Evolutionary conservation across 2,797 vertebrate species (phyloP), one percentile per base, ranked within the genome.

Genomic region (Notolepis coatsorum): DNA sequence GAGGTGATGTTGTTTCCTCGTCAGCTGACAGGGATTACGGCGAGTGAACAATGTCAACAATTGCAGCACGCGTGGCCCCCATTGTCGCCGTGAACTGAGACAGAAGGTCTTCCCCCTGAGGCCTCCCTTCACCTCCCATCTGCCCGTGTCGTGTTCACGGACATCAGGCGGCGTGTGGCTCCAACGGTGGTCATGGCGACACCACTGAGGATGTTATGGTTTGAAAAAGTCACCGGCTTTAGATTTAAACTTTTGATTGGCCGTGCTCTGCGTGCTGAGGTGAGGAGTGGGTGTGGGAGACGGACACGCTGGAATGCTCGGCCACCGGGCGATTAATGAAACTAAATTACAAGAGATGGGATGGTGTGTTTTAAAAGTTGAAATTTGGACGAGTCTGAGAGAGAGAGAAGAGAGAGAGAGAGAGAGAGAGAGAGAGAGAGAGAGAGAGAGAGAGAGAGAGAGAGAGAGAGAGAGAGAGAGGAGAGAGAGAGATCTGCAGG

Each of bases 31-130:
- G 28, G 48, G 68, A 76, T 72, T 78, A 80, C 70, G 52, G 78
- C 52, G 65, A 45, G 60, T 7, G 57, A 79, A 89, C 88, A 89
- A 89, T 71, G 21, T 85, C 20, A 15, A 82, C 80, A 88, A 87
- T 73, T 51, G 21, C 43, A 65, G 71, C 74, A 21, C 87, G 81
- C 77, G 86, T 73, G 75, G 61, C 55, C 86, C 73, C 86, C 73
- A 83, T 90, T 93, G 89, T 91, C 12, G 35, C 68, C 66, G 80
- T 88, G 85, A 88, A 93, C 81, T 78, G 87, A 89, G 88, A 90
- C 88, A 88, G 82, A 84, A 80, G 71, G 80, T 60, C 43, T 81
- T 82, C 61, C 60, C 82, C 83, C 59, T 41, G 63, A 75, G 84
- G 65, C 59, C 73, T 80, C 57, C 79, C 80, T 65, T 6, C 7